Conservation (phyloP, 2,113 vertebrate species). For the Alectura lathami region DNA sequence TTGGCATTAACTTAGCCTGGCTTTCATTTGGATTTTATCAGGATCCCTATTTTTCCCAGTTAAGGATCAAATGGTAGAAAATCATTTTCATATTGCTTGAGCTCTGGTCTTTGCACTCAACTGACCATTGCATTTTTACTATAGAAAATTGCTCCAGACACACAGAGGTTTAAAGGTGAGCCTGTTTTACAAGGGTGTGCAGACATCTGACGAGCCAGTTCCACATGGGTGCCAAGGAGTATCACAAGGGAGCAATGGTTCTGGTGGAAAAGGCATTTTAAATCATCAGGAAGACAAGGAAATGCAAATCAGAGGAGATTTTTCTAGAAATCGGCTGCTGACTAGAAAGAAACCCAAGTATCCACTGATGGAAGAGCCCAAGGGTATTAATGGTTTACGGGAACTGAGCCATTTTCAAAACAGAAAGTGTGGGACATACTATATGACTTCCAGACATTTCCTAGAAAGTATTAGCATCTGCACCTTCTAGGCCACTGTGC, state of each 20-base stretch:
- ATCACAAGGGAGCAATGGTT: neutral
- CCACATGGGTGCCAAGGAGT: neutral
- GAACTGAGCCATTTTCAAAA: neutral
- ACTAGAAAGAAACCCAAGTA: neutral
- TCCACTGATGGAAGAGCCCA: rapidly evolving
- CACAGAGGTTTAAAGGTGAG: neutral
- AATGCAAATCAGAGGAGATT: neutral
- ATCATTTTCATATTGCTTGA: neutral
- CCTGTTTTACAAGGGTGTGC: neutral
- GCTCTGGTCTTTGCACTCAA: neutral
- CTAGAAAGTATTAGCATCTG: neutral
- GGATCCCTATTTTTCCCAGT: neutral
- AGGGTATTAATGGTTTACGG: neutral
- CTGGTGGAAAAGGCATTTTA: neutral
- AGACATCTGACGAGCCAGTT: neutral
- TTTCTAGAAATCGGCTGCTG: neutral
- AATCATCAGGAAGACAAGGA: neutral
- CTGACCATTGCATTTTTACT: neutral
- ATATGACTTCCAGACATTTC: neutral
- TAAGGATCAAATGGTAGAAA: neutral
- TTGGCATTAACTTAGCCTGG: neutral
- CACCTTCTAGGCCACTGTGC: rapidly evolving
- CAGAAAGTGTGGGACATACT: neutral
- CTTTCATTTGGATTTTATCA: neutral
- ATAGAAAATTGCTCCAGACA: neutral